Evolutionary conservation across 2,113 vertebrate genomes (phyloP).

Genomic region (Ifrita kowaldi): DNA sequence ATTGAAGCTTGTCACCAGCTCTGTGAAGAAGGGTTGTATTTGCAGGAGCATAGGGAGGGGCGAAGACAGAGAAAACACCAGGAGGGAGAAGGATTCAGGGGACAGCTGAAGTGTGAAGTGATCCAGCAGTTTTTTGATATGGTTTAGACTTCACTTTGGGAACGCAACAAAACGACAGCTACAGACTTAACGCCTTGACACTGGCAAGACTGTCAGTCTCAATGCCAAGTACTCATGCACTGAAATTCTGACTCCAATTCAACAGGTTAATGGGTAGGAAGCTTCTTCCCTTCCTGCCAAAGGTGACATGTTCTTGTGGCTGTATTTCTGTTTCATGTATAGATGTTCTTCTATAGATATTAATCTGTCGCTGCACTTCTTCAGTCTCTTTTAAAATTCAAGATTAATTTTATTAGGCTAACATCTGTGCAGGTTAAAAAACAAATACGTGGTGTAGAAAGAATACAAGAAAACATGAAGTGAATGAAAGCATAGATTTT

Average conservation of each 20-base stretch:
- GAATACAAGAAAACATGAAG: background rate
- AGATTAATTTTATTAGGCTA: background rate
- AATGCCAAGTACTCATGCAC: background rate
- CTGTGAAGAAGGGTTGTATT: constrained; percentile 38
- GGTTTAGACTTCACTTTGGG: constrained; percentile 26
- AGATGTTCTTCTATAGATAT: background rate
- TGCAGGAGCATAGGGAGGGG: background rate
- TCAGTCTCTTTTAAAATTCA: background rate
- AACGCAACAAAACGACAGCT: constrained; percentile 36
- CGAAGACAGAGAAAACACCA: background rate
- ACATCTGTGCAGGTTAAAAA: background rate
- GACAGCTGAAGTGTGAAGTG: constrained; percentile 50
- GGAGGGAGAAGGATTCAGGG: constrained; percentile 31
- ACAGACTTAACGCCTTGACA: constrained; percentile 36
- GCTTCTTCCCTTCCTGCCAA: background rate
- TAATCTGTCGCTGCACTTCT: background rate
- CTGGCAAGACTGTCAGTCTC: background rate
- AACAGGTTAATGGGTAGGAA: background rate
- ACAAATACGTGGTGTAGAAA: background rate
- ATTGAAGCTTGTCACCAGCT: constrained; percentile 56
- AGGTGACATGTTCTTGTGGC: background rate
- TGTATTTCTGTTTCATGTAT: background rate
- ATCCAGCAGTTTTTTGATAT: constrained; percentile 37
- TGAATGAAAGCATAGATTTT: background rate
- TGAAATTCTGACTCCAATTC: background rate